These are phyloP conservation scores for Philopotamus ludificatus DNA, from an alignment of 1,140 invertebrate genomes.

Conservation along the genomic window DNA sequence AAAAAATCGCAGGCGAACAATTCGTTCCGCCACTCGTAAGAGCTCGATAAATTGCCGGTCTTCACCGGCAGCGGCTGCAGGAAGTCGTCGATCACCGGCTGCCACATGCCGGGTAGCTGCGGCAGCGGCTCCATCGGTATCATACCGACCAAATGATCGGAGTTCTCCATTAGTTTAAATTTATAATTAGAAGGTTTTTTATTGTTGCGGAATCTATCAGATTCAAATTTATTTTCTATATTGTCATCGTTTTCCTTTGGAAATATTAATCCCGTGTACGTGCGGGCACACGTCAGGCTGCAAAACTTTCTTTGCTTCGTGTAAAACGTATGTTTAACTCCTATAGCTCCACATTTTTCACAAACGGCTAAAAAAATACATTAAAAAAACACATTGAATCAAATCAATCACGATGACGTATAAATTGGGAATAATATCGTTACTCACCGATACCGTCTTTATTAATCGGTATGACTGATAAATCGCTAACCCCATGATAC, in stretches of 20 bases:
- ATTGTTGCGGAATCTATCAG: slow-evolving; percentile 3
- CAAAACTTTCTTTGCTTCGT: slow-evolving; percentile 80
- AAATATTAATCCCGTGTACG: slow-evolving; percentile 41
- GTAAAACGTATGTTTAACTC: slow-evolving; percentile 87
- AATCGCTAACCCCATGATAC: slow-evolving; percentile 67
- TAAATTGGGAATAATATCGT: too few relatives aligned
- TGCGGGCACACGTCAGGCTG: slow-evolving; percentile 71
- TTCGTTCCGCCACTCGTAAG: slow-evolving; percentile 81
- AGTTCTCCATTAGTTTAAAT: slow-evolving; percentile 53
- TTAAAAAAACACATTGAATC: neutral
- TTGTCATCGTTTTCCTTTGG: slow-evolving; percentile 23
- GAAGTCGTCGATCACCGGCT: slow-evolving; percentile 29
- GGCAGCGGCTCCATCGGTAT: slow-evolving; percentile 54
- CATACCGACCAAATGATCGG: slow-evolving; percentile 53
- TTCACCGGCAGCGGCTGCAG: slow-evolving; percentile 31
- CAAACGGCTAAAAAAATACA: slow-evolving; percentile 68
- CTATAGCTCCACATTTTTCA: slow-evolving; percentile 85
- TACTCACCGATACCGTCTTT: slow-evolving; percentile 73
- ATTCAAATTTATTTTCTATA: slow-evolving; percentile 13
- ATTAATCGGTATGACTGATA: slow-evolving; percentile 69
- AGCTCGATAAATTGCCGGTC: slow-evolving; percentile 61
- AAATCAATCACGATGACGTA: neutral
- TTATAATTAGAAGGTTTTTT: slow-evolving; percentile 50
- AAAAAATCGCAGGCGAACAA: slow-evolving; percentile 73
- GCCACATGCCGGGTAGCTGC: slow-evolving; percentile 50